Evolutionary conservation across 1,140 invertebrate species (phyloP).

Genomic region (Diploscapter pachys): DNA sequence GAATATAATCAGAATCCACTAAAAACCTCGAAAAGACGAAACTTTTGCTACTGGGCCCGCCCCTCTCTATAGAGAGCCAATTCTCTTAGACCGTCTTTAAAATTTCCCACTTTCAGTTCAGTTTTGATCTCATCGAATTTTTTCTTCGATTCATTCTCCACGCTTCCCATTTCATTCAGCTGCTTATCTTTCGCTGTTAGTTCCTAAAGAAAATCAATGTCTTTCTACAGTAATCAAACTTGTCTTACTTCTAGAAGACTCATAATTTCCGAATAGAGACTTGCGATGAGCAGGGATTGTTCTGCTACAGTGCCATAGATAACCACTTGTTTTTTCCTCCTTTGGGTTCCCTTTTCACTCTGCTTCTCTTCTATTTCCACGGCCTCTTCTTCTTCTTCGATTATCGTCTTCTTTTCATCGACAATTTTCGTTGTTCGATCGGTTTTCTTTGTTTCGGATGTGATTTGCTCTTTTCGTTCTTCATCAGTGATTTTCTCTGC

Average conservation of each 20-base stretch:
- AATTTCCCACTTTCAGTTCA: slow-evolving; percentile 27
- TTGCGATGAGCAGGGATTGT: slow-evolving; percentile 36
- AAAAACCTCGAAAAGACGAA: too few relatives aligned
- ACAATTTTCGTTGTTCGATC: too few relatives aligned
- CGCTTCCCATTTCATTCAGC: slow-evolving; percentile 29
- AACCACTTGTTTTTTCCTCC: background rate
- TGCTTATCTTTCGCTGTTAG: slow-evolving; percentile 32
- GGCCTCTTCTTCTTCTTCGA: too few relatives aligned
- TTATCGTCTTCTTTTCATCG: too few relatives aligned
- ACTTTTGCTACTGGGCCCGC: too few relatives aligned
- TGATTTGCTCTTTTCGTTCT: too few relatives aligned
- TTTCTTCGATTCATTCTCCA: slow-evolving; percentile 15
- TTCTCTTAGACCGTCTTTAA: too few relatives aligned
- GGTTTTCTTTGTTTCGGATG: too few relatives aligned
- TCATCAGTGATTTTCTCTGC: too few relatives aligned
- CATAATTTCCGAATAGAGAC: slow-evolving; percentile 37
- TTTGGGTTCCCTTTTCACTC: background rate
- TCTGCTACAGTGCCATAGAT: background rate
- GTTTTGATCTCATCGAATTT: slow-evolving; percentile 25
- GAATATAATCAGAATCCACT: too few relatives aligned
- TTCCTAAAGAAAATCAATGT: slow-evolving; percentile 23
- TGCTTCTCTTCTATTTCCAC: too few relatives aligned
- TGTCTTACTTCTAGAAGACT: slow-evolving; percentile 13
- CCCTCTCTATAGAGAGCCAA: too few relatives aligned
- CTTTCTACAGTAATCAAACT: background rate